Base-by-base conservation (phyloP, 2,113 vertebrate species). In the Sylvietta virens region DNA sequence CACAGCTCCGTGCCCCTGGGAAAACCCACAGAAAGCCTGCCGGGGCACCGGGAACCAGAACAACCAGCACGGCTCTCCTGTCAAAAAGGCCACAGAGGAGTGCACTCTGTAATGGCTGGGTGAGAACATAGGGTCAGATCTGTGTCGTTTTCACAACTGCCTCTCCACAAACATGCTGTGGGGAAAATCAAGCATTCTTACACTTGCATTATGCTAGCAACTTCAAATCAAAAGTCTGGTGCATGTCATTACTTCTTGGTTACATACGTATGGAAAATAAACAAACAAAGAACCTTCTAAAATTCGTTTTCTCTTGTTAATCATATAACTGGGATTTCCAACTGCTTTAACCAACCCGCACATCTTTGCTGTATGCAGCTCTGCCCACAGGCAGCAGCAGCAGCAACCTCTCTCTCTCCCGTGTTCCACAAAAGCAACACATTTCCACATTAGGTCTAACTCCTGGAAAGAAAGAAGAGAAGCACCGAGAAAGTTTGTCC, bases 311-410 rank as follows among this genome's bases (percentile, higher is more conserved):
- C 92, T 88, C 78, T 95, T 87, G 48, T 42, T 81, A 95, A 51
- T 45, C 67, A 24, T 44, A 35, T 71, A 95, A 93, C 81, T 44
- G 81, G 37, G 26, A 69, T 50, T 92, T 67, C 90, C 88, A 95
- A 88, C 69, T 54, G 74, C 73, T 92, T 88, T 90, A 93, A 87
- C 21, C 57, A 92, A 83, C 70, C 44, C 39, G 7, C 57, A 94
- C 60, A 72, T 93, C 93, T 93, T 94, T 92, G 92, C 57, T 97
- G 40, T 53, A 62, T 20, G 23, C 78, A 31, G 57, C 57, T 79
- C 89, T 88, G 95, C 95, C 78, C 90, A 95, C 94, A 95, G 7
- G 86, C 78, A 94, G 74, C 82, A 92, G 86, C 78, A 94, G 74
- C 82, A 92, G 82, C 31, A 95, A 54, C 69, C 92, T 83, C 94